phyloP scores from a whole-genome alignment of 2,797 vertebrate genomes.

The Sparidentex hasta region DNA sequence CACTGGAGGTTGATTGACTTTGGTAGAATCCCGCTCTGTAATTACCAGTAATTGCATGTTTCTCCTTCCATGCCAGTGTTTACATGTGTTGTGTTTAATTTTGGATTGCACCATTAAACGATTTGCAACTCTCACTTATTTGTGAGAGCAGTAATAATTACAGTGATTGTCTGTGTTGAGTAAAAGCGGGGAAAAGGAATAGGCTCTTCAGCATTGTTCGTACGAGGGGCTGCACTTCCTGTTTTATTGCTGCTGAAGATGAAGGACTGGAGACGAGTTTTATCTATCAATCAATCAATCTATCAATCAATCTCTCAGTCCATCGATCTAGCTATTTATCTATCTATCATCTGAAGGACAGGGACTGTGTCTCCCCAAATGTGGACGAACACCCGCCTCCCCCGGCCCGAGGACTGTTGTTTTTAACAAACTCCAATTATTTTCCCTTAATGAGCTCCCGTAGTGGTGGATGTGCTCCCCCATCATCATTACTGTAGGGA shows the following conservation, averaged over 20 bases:
- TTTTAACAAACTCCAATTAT: constrained; percentile 85
- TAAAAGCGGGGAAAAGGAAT: constrained; percentile 70
- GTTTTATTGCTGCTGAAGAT: constrained; percentile 42
- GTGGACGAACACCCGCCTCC: constrained; percentile 74
- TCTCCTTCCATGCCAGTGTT: constrained; percentile 77
- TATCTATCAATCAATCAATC: constrained; percentile 14
- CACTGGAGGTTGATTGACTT: constrained; percentile 69
- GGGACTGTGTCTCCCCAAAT: constrained; percentile 57
- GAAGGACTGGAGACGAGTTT: constrained; percentile 28
- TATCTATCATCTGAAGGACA: constrained; percentile 27
- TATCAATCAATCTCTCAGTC: constrained; percentile 13
- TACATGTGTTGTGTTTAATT: constrained; percentile 84
- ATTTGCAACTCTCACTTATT: constrained; percentile 75
- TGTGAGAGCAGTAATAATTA: constrained; percentile 79
- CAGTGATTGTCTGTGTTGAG: constrained; percentile 75
- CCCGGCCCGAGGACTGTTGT: constrained; percentile 63
- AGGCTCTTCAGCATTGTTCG: constrained; percentile 63
- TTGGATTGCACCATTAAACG: constrained; percentile 78
- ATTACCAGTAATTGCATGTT: constrained; percentile 85
- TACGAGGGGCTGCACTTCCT: constrained; percentile 56
- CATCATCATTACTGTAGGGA: constrained; percentile 81
- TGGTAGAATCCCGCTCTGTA: constrained; percentile 71
- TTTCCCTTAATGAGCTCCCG: constrained; percentile 83
- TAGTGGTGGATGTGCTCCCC: constrained; percentile 70
- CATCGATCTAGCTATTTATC: constrained; percentile 6